A percentile compares a stretch with the other conserved stretches of the same genome.
Conservation (phyloP, 92 coral and sea anemone species). For the Palythoa grandis region DNA sequence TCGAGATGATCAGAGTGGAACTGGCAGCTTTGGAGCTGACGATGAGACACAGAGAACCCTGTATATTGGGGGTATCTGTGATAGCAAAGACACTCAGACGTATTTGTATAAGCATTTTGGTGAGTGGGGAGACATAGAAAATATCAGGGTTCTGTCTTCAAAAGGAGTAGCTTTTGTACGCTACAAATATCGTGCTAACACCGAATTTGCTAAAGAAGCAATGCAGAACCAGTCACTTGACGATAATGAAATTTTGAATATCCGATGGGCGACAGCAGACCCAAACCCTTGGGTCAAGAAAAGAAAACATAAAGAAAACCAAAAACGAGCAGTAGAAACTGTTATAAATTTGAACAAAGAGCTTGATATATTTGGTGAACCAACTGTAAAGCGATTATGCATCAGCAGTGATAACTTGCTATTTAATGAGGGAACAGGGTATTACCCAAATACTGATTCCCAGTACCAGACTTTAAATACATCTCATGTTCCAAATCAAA, state of each 20-base stretch:
- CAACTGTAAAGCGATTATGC: conserved; percentile 7
- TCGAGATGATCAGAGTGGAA: conserved; percentile 91
- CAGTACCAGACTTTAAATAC: conserved; percentile 47
- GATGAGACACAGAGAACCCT: conserved; percentile 75
- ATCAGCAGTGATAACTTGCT: not conserved
- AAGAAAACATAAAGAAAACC: conserved; percentile 53
- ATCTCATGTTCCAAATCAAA: conserved; percentile 1
- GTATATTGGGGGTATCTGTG: conserved; percentile 77
- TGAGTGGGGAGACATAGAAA: conserved; percentile 86
- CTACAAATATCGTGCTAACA: conserved; percentile 72
- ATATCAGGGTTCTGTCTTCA: conserved; percentile 65
- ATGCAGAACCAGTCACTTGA: conserved; percentile 84
- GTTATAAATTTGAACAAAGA: conserved; percentile 45
- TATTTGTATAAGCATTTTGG: conserved; percentile 70
- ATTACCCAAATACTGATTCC: conserved; percentile 78
- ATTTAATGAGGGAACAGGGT: conserved; percentile 61
- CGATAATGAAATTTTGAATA: conserved; percentile 67
- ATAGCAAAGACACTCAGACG: conserved; percentile 58
- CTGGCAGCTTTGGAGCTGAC: conserved; percentile 75
- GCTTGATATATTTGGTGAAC: conserved; percentile 39
- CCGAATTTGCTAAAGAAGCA: conserved; percentile 88
- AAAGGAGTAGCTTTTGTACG: conserved; percentile 88
- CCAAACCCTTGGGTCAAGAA: conserved; percentile 83
- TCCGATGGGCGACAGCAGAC: conserved; percentile 86
- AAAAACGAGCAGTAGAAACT: conserved; percentile 56